Percentiles rank a stretch among this genome's conserved stretches.
phyloP scores from a whole-genome alignment of 1,140 invertebrate species.

The Cotesia typhae region DNA sequence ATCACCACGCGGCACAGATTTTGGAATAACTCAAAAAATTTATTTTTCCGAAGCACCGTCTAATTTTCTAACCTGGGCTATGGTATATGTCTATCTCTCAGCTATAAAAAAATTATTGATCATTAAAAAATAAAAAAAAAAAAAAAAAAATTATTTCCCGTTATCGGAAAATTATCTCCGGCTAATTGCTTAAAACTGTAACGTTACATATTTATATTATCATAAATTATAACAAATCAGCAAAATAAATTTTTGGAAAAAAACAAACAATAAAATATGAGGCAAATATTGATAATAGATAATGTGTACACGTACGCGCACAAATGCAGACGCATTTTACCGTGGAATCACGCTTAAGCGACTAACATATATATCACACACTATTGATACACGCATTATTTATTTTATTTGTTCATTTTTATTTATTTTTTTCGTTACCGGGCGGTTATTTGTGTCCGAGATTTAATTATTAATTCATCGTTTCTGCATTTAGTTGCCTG shows the following conservation, averaged over 20 bases:
- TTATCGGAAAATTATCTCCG: no score
- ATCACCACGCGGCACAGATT: conserved; percentile 28
- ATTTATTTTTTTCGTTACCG: background rate
- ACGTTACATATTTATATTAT: background rate
- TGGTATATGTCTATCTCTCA: conserved; percentile 23
- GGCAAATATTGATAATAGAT: conserved; percentile 34
- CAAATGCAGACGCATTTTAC: conserved; percentile 35
- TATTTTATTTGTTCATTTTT: no score
- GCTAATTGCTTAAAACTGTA: no score
- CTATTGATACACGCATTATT: conserved; percentile 37
- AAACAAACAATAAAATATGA: background rate
- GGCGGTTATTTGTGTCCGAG: conserved; percentile 31
- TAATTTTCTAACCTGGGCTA: conserved; percentile 21
- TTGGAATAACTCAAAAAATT: background rate
- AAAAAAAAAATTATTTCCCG: background rate
- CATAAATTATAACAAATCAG: background rate
- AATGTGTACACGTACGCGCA: conserved; percentile 38
- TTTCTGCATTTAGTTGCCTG: conserved; percentile 10
- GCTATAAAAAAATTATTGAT: background rate
- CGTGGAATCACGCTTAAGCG: conserved; percentile 45
- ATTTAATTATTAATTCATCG: conserved; percentile 11
- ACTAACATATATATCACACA: conserved; percentile 42
- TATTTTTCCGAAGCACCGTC: conserved; percentile 30
- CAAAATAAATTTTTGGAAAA: background rate
- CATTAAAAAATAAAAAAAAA: background rate